Base-by-base conservation (phyloP, 30 jellyfish, hydroid and myxozoan genomes). In the Pseudorhiza aurosa region DNA sequence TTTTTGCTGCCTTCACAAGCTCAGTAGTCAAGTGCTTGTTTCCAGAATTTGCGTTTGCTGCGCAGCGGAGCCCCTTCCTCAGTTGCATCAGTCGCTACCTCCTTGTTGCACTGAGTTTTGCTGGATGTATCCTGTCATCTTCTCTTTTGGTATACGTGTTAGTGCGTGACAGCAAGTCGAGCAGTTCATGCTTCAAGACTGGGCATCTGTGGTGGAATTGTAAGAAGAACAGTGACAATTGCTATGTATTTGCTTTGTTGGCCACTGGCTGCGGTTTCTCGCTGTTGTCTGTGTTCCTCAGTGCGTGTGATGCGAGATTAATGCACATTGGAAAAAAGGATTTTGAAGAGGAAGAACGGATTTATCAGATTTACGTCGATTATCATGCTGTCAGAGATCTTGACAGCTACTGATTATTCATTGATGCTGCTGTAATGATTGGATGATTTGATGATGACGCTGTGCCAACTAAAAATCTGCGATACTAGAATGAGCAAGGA, bases 301-400 rank as follows among this genome's bases (percentile, higher is more conserved):
- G 85, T 58, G 87, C 82, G 12, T 31, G 46, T 39, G 94, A 82
- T 45, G 94, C 94, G 37, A 55, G 94, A 11, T n/a, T 46, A 56
- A 27, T 42, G 65, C 58, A 82, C 58, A 22, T 46, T 22, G 51
- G 58, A 9, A 68, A 72, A 57, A 37, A 29, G 27, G 75, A 44
- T 0, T 55, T 62, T 8, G 94, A 82, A 17, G 94, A 82, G 57
- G 39, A 65, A 31, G 85, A 82, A 46, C 30, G 68, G 29, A 68
- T 82, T 9, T 82, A 82, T 56, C 74, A 58, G 39, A 55, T 30
- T 24, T 82, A 68, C 47, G 57, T 82, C 39, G 94, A 82, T 42
- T 82, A 82, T 46, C 62, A 62, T 30, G 68, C 87, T 2, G 27
- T 64, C 65, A 63, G 42, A 25, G 87, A 82, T 14, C 42, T 82